Evolutionary conservation across 2,113 vertebrate genomes (phyloP), one percentile per base, ranked within the genome.

Genomic region (Hirundichthys speculiger): DNA sequence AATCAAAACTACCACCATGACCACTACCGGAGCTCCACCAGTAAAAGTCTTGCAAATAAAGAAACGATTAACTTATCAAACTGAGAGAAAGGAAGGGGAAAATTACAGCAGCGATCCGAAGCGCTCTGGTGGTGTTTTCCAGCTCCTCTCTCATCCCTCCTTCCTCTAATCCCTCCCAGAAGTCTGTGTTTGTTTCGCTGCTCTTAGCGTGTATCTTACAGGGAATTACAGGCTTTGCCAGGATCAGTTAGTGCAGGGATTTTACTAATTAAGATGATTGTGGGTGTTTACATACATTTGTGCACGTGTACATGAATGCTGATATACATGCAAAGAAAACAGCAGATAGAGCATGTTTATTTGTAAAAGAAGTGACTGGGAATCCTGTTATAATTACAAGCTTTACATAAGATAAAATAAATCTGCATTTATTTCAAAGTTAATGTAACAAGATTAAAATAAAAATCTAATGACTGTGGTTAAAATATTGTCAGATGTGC

Each of bases 221-320:
- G 59, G 70, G 73, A 69, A 60, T 83, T 73, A 78, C 15, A 9
- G 71, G 75, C 65, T 45, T 13, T 51, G 75, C 18, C 1, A 25
- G 80, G 71, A 83, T 80, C 74, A 67, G 63, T 72, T 49, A 27
- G 66, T 30, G 63, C n/a, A 22, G 41, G 66, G 67, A 73, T 82
- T 77, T 52, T 19, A 65, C 60, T 65, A 52, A 72, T 59, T 46
- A 50, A 65, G 73, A 58, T 64, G 41, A 79, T 14, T 69, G 56
- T 30, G 39, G 55, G 42, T 56, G 66, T 77, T 65, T 65, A 20
- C 34, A 42, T 50, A 54, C 22, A 51, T 54, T 40, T 62, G 58
- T 41, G 48, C 45, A 48, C 16, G 27, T 68, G 56, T 52, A n/a
- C 34, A 40, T 69, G 38, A 54, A 39, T 30, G 27, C 19, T 64